Conservation (phyloP, 2,113 vertebrate genomes). For the Platanista minor region DNA sequence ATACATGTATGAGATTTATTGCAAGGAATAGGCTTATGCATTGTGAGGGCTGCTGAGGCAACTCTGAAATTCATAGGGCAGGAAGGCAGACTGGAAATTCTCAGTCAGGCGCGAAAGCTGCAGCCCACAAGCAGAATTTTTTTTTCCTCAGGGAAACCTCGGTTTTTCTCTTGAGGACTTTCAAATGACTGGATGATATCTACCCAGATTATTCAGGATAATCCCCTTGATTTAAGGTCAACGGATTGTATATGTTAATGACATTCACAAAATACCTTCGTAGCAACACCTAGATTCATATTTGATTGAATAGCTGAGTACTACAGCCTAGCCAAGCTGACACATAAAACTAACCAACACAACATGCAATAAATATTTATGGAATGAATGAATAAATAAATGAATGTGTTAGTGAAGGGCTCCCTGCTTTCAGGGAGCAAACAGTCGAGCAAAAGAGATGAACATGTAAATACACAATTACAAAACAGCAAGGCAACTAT, state of each 20-base stretch:
- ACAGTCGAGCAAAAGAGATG: background rate
- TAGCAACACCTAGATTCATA: background rate
- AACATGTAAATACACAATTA: background rate
- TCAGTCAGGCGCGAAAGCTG: background rate
- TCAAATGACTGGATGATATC: background rate
- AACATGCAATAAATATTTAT: background rate
- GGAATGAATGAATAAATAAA: background rate
- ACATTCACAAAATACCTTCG: background rate
- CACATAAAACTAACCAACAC: background rate
- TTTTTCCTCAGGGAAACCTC: background rate
- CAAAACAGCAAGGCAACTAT: background rate
- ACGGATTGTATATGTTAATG: background rate
- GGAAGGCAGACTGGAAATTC: background rate
- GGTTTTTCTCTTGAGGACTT: background rate
- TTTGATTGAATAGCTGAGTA: background rate
- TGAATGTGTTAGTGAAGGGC: background rate
- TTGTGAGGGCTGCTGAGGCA: background rate
- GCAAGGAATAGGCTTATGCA: background rate
- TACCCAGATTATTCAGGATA: background rate
- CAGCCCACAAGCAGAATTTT: background rate
- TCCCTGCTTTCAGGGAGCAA: background rate
- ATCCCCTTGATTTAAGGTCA: background rate
- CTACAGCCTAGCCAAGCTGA: background rate
- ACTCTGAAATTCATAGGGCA: background rate
- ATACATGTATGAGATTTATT: background rate